phyloP scores from a whole-genome alignment of 2,797 vertebrate species.

The Malacoctenus gilli region DNA sequence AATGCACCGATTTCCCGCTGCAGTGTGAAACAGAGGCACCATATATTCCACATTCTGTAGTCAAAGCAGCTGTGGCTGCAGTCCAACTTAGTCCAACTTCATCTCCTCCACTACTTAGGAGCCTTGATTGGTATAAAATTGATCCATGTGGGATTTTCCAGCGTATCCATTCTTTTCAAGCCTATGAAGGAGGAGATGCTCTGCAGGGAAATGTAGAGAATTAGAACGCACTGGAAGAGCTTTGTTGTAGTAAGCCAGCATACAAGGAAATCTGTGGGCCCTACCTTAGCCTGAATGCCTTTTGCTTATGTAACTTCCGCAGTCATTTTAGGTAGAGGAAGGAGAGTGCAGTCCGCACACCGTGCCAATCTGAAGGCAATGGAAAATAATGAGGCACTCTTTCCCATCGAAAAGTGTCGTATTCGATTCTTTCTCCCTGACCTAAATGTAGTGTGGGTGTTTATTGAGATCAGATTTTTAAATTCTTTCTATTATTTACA shows the following conservation, averaged over 20 bases:
- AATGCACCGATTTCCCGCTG: slow-evolving; percentile 30
- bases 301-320: slow-evolving; percentile 42
- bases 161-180: slow-evolving; percentile 49
- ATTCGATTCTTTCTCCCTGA: too few relatives aligned
- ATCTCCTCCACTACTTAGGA: slow-evolving; percentile 55
- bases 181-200: slow-evolving; percentile 36
- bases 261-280: slow-evolving; percentile 33
- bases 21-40: slow-evolving; percentile 38
- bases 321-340: slow-evolving; percentile 30
- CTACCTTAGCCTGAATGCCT: slow-evolving; percentile 31
- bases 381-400: too few relatives aligned
- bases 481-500: too few relatives aligned
- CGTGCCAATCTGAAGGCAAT: slow-evolving; percentile 1
- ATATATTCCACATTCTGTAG: slow-evolving; percentile 37
- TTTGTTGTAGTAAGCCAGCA: slow-evolving; percentile 56
- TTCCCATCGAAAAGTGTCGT: too few relatives aligned
- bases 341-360: not conserved
- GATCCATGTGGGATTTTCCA: slow-evolving; percentile 66
- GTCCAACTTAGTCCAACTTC: slow-evolving; percentile 55
- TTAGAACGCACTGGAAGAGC: slow-evolving; percentile 50
- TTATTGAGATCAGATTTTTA: too few relatives aligned
- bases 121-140: slow-evolving; percentile 65
- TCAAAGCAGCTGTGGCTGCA: slow-evolving; percentile 38
- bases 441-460: too few relatives aligned
- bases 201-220: slow-evolving; percentile 54